Base-by-base conservation (phyloP, 2,797 vertebrate genomes). In the Pogonophryne albipinna region DNA sequence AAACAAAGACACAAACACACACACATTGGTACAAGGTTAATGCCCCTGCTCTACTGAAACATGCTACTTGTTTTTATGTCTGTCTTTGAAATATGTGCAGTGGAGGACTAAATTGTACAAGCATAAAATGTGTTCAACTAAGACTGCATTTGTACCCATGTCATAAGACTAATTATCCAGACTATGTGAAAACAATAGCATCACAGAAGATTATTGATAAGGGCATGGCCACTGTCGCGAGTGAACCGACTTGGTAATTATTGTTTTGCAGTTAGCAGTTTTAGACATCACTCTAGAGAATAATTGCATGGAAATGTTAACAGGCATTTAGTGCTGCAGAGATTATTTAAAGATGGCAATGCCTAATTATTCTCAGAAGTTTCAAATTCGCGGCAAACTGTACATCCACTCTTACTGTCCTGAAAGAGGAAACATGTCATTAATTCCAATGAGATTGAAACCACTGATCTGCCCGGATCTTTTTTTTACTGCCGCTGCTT, bases 151-250 rank as follows among this genome's bases (percentile, higher is more conserved):
- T 82, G 84, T 74, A 74, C 20, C 19, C 69, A 74, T 87, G 80
- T 80, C 82, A 80, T 74, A 80, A 50, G 44, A 85, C 34, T 85
- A 81, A 89, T 87, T 90, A 91, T 79, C 75, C 65, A n/a, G 46
- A 74, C 62, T 67, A 46, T 62, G 66, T 10, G 27, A 86, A 86
- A 84, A 85, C 79, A 86, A 80, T 52, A 56, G 57, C 55, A 61
- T 63, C 65, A 63, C 64, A 63, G 57, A 72, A 67, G 53, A 80
- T 60, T 70, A 83, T 67, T 79, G 60, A 80, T 65, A 66, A 78
- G 65, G 66, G n/a, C 80, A 79, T 64, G 74, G 86, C 70, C 64
- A 80, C 72, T 84, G 77, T 87, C 46, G 14, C 69, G 44, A 83
- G 77, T 66, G 64, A 85, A 68, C 52, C 45, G 14, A 82, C 64